Evolutionary conservation across 2,888 invertebrate species (phyloP), one percentile per base, ranked within the genome.

Genomic region (Selenia dentaria): DNA sequence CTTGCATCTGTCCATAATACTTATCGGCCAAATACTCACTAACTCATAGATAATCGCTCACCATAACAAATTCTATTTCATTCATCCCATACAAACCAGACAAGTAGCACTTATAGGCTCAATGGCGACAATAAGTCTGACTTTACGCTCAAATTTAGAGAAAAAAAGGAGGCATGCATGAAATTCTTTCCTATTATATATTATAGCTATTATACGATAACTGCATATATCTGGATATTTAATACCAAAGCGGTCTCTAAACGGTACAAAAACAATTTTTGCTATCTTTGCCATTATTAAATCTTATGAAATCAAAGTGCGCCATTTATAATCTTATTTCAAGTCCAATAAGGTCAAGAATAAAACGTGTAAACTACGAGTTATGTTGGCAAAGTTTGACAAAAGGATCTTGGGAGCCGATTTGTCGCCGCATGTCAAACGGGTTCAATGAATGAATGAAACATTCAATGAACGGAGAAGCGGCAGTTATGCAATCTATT

Each of bases 401-500:
- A 73, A 74, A 54, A 46, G 66, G 39, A 44, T 60, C 60, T 72
- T 68, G 58, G 56, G 57, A 79, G 72, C 64, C 77, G 80, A 85
- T 87, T 87, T 86, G 85, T 84, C 83, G 83, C 84, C 79, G 78
- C 76, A 77, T 79, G 77, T 81, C 82, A 78, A 83, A 83, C 76
- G 69, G 63, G 64, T 64, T 68, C 67, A 67, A 69, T 78, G 73
- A 67, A 68, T 62, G 67, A 64, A 51, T 64, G 64, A 62, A 56
- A 64, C 74, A 74, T 71, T 68, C 70, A 59, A 64, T 63, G 73
- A 65, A 70, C 35, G 34, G 39, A 40, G 25, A 65, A 68, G 71
- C 74, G 75, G 76, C 76, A 77, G 82, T 88, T 83, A 84, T 79
- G 86, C 87, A 88, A 88, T 85, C 83, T 80, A 83, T 85, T 86